These are phyloP conservation scores for Cephalophus harveyi DNA, from an alignment of 2,113 vertebrate genomes.

Conservation along the genomic window DNA sequence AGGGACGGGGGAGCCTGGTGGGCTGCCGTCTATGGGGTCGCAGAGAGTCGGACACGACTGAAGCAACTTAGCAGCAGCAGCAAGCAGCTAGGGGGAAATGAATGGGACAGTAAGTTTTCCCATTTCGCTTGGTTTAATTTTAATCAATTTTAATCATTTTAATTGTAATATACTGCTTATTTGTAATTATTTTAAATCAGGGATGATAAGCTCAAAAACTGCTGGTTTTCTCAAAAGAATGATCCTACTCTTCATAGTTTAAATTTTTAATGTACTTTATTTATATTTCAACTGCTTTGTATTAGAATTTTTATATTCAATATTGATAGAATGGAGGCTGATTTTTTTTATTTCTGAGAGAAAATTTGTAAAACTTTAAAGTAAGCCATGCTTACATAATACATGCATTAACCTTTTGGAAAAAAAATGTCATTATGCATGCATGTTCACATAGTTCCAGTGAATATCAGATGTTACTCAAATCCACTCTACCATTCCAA, in stretches of 20 bases:
- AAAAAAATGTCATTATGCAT: constrained; percentile 57
- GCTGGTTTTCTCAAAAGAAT: neutral
- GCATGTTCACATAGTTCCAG: constrained; percentile 43
- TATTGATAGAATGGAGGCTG: neutral
- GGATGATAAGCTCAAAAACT: neutral
- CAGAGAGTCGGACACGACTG: no score
- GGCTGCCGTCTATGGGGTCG: no score
- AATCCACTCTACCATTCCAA: constrained; percentile 46
- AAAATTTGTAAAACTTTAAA: constrained; percentile 58
- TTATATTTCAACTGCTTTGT: neutral
- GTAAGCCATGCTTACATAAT: constrained; percentile 66
- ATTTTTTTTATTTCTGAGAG: constrained; percentile 27
- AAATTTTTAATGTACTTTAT: neutral
- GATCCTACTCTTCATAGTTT: neutral
- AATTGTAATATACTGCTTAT: neutral
- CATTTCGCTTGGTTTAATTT: neutral
- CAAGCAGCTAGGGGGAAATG: neutral
- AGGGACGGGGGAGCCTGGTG: no score
- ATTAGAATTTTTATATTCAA: constrained; percentile 25
- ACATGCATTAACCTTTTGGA: constrained; percentile 67
- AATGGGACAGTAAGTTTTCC: neutral
- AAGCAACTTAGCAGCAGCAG: no score
- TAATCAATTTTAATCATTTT: neutral
- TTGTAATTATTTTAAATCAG: constrained; percentile 6
- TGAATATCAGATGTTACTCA: constrained; percentile 44